Conservation (phyloP, 1,140 invertebrate species). For the Pseudomyrmex sp. region DNA sequence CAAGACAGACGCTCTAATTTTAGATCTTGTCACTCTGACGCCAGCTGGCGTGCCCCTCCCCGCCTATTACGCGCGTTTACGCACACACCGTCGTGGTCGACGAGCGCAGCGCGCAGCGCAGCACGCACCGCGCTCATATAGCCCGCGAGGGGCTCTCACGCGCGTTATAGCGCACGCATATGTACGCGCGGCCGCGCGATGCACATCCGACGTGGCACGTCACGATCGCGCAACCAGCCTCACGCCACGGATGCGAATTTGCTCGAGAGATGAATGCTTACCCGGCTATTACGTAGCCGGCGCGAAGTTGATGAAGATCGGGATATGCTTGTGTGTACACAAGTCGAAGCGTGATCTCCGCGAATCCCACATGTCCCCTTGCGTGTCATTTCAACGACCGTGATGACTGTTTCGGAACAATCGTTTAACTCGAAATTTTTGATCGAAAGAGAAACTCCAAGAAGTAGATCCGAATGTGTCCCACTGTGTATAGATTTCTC, state of each 20-base stretch:
- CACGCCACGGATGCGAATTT: conserved; percentile 29
- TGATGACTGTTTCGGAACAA: neutral
- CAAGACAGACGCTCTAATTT: conserved; percentile 83
- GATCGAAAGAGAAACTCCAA: neutral
- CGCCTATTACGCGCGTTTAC: conserved; percentile 84
- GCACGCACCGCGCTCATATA: conserved; percentile 42
- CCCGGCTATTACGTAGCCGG: conserved; percentile 57
- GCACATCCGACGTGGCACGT: conserved; percentile 40
- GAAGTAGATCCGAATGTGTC: neutral
- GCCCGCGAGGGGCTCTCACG: neutral
- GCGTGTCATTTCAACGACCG: neutral
- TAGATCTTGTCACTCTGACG: conserved; percentile 85
- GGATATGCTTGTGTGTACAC: neutral
- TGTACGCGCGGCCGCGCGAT: neutral
- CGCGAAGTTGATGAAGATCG: neutral
- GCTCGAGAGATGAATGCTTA: conserved; percentile 58
- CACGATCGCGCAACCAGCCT: conserved; percentile 42
- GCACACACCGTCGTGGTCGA: conserved; percentile 72
- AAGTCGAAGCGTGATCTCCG: conserved; percentile 36
- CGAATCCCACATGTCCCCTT: conserved; percentile 48
- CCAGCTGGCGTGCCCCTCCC: conserved; percentile 83
- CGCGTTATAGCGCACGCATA: conserved; percentile 17
- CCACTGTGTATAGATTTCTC: neutral
- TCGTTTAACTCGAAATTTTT: neutral
- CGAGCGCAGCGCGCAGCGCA: conserved; percentile 16